Evolutionary conservation across 1,140 invertebrate species (phyloP).

Genomic region (Meloidogyne exigua): DNA sequence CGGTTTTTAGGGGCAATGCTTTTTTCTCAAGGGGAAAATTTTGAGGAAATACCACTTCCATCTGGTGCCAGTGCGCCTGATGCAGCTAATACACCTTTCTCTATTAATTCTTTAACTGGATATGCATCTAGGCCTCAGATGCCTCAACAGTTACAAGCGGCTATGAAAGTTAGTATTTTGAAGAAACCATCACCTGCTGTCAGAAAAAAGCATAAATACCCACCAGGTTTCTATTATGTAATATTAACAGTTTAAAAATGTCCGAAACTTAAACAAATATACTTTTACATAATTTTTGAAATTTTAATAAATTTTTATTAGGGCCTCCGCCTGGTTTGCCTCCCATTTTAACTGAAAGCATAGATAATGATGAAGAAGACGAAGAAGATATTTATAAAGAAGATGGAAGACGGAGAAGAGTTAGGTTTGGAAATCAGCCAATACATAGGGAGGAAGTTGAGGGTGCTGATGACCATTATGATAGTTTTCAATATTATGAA

Average conservation of each 20-base stretch:
- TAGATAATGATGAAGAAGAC: conserved; percentile 7
- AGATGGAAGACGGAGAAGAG: neutral
- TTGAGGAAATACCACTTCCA: conserved; percentile 67
- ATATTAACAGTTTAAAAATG: neutral
- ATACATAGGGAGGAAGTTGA: neutral
- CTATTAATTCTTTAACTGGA: neutral
- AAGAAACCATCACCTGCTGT: conserved; percentile 30
- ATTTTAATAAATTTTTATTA: conserved; percentile 32
- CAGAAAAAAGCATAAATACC: conserved; percentile 37
- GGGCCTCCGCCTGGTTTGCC: conserved; percentile 65
- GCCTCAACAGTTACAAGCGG: conserved; percentile 32
- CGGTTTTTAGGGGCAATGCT: conserved; percentile 65
- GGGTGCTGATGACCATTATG: neutral
- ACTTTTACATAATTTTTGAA: neutral
- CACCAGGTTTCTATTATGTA: conserved; percentile 36
- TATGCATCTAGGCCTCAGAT: conserved; percentile 2
- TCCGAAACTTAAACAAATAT: too few relatives aligned
- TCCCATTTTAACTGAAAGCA: conserved; percentile 47
- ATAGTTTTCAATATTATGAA: conserved; percentile 16
- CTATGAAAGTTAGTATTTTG: conserved; percentile 37
- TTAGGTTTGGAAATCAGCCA: conserved; percentile 36
- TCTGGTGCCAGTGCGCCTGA: conserved; percentile 51
- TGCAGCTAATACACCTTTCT: conserved; percentile 45
- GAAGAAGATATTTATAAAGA: neutral
- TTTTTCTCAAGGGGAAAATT: conserved; percentile 65